Evolutionary conservation across 2,888 invertebrate species (phyloP), one percentile per base, ranked within the genome.

Genomic region (Habroteleia sp.): DNA sequence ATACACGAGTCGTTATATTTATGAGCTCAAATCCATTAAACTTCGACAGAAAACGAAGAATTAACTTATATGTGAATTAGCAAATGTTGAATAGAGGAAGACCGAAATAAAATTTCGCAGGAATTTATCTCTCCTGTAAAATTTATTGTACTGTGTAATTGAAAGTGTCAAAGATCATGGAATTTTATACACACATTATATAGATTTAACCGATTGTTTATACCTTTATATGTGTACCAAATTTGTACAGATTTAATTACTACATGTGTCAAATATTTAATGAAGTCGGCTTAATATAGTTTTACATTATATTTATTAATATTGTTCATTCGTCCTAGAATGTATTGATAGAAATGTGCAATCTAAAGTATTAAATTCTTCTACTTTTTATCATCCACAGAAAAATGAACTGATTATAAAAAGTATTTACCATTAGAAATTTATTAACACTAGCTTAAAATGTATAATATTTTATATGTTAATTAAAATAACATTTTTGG

Each of bases 11-110:
- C 44, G 44, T 65, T 52, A 41, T 41, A 65, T 65, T 35, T 42
- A 25, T 44, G 42, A 33, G 52, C 63, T 52, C 63, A 50, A 65
- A 65, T 42, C 27, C 25, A 42, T 50, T 41, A 17, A 39, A 50
- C 3, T 14, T 44, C n/a, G 20, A 33, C 31, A 31, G 39, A 27
- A 60, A 60, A 27, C 3, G 23, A 23, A 52, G 7, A 7, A 11
- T 44, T 42, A 41, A 27, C 42, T 52, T 52, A 29, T 35, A 13
- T 25, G 44, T 17, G 6, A 63, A 46, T 41, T 48, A 65, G 41
- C 10, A 16, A 27, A 8, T 31, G 31, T 44, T 14, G 17, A 39
- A 31, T 17, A 8, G n/a, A 27, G 27, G 33, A 52, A 44, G 27
- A 44, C 35, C 52, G 27, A 35, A 17, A 42, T 20, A 31, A 35